Evolutionary conservation across 2,888 invertebrate genomes (phyloP).

Genomic region (Ptilodon capucinus): DNA sequence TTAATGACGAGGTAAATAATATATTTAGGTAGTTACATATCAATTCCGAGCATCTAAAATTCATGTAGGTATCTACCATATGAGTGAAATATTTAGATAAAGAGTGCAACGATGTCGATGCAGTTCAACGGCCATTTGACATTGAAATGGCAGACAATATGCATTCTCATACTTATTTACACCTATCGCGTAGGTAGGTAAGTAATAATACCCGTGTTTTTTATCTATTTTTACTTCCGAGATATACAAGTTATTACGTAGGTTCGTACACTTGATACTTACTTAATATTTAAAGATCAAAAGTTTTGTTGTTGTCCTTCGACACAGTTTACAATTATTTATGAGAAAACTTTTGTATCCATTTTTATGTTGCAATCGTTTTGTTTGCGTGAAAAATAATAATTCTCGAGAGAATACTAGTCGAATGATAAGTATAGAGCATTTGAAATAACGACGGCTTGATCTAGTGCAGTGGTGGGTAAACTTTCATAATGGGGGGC

Average conservation of each 20-base stretch:
- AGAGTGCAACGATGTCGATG: slow-evolving; percentile 42
- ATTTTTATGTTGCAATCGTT: not conserved
- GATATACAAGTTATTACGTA: not conserved
- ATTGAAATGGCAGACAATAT: slow-evolving; percentile 43
- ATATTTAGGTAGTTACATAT: not conserved
- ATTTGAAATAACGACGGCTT: too few species aligned
- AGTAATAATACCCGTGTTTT: slow-evolving; percentile 9
- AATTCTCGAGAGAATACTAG: not conserved
- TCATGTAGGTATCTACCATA: not conserved
- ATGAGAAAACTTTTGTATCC: too few species aligned
- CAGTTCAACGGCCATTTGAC: slow-evolving; percentile 52
- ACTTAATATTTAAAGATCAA: not conserved
- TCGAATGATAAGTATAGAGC: too few species aligned
- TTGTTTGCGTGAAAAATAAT: not conserved
- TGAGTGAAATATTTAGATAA: slow-evolving; percentile 35
- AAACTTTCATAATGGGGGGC: too few species aligned
- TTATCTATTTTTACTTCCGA: slow-evolving; percentile 15
- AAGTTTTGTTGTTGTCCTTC: not conserved
- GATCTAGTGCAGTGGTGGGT: too few species aligned
- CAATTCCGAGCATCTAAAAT: not conserved
- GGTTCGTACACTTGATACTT: not conserved
- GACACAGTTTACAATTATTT: not conserved
- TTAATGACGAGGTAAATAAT: too few species aligned
- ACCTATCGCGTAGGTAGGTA: slow-evolving; percentile 14
- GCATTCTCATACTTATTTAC: slow-evolving; percentile 20